Percentiles rank a stretch among this genome's conserved stretches.
Conservation (phyloP, 1,140 invertebrate genomes). For the Trachymyrmex cornetzi region DNA sequence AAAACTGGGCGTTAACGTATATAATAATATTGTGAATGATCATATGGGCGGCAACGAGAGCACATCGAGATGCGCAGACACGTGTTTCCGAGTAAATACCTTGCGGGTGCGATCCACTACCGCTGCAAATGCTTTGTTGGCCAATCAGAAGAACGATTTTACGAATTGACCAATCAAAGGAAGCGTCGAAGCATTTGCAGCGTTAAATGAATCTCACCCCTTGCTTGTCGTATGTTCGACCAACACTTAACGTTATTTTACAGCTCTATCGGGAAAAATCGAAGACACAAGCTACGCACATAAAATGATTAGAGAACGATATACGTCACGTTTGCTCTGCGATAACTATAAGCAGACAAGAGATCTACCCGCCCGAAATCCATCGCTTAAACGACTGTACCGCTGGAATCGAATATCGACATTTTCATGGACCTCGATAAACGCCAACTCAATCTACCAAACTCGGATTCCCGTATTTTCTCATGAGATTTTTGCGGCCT, state of each 20-base stretch:
- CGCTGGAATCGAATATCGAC: slow-evolving; percentile 46
- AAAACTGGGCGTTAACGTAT: background rate
- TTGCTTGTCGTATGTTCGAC: background rate
- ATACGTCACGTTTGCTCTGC: slow-evolving; percentile 18
- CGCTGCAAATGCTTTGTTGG: too few species aligned
- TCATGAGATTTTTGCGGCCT: slow-evolving; percentile 8
- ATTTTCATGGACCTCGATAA: slow-evolving; percentile 38
- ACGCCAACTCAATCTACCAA: slow-evolving; percentile 25
- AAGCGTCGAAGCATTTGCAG: too few species aligned
- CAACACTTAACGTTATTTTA: slow-evolving; percentile 5
- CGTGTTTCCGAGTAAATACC: slow-evolving; percentile 45
- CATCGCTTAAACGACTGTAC: slow-evolving; percentile 19
- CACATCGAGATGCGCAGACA: background rate
- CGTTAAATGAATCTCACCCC: too few species aligned
- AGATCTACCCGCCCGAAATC: slow-evolving; percentile 13
- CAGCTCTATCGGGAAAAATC: slow-evolving; percentile 4
- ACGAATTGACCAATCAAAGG: too few species aligned
- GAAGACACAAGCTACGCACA: slow-evolving; percentile 34
- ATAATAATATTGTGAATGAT: slow-evolving; percentile 48
- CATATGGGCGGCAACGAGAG: background rate
- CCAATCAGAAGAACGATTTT: too few species aligned
- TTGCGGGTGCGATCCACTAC: too few species aligned
- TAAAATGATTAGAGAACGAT: slow-evolving; percentile 19
- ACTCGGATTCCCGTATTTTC: slow-evolving; percentile 20
- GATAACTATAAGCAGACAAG: slow-evolving; percentile 17